Conservation (phyloP, 1,140 invertebrate species). For the Bombus pyrosoma region DNA sequence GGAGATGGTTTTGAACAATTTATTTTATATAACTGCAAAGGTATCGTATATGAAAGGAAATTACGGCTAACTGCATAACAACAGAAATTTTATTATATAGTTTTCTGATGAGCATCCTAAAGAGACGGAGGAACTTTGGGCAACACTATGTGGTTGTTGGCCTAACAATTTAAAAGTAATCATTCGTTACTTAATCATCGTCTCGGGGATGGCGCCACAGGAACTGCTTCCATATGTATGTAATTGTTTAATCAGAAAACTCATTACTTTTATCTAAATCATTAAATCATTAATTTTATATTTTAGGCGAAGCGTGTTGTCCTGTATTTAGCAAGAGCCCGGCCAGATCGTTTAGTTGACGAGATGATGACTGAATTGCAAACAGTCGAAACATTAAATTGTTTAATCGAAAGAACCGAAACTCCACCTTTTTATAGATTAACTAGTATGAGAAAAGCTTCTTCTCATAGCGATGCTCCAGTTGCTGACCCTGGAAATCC, state of each 20-base stretch:
- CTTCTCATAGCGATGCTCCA: constrained; percentile 89
- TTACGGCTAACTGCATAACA: background rate
- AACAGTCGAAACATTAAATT: constrained; percentile 97
- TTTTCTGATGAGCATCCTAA: constrained; percentile 97
- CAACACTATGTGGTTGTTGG: constrained; percentile 96
- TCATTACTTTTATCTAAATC: background rate
- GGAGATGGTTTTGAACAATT: constrained; percentile 99
- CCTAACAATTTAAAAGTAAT: constrained; percentile 98
- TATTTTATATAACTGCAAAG: constrained; percentile 99
- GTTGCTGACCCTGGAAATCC: constrained; percentile 82
- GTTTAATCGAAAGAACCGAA: constrained; percentile 97
- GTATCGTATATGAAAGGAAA: constrained; percentile 79
- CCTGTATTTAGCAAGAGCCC: constrained; percentile 93
- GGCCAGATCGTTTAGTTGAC: constrained; percentile 95
- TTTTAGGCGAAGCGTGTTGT: constrained; percentile 96
- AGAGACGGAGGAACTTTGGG: constrained; percentile 98
- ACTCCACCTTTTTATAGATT: constrained; percentile 98
- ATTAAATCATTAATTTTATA: constrained; percentile 38
- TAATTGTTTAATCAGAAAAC: constrained; percentile 48
- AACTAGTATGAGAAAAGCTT: constrained; percentile 94
- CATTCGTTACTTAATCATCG: constrained; percentile 97
- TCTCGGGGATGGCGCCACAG: constrained; percentile 96
- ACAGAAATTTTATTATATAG: constrained; percentile 79
- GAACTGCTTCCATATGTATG: constrained; percentile 95
- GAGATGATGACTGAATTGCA: constrained; percentile 98